Evolutionary conservation across 2,888 invertebrate genomes (phyloP).

Genomic region (Marronus borbonicus): DNA sequence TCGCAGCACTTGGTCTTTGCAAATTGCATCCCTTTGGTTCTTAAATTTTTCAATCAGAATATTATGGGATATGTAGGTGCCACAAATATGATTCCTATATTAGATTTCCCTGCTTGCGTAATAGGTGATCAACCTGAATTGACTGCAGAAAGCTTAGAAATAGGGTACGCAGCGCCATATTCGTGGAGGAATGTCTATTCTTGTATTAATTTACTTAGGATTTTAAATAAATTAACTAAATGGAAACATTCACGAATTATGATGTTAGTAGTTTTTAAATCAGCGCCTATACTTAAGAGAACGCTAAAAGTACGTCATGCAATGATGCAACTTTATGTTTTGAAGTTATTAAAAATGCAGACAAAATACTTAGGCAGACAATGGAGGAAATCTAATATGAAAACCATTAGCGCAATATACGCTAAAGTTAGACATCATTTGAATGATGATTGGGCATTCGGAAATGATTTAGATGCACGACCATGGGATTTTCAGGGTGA

Average conservation of each 20-base stretch:
- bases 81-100: slow-evolving; percentile 92
- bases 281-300: slow-evolving; percentile 97
- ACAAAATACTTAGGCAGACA: slow-evolving; percentile 98
- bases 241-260: slow-evolving; percentile 99
- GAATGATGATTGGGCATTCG: slow-evolving; percentile 99
- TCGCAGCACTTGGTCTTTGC: slow-evolving; percentile 99
- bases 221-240: slow-evolving; percentile 98
- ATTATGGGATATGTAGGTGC: slow-evolving; percentile 95
- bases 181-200: slow-evolving; percentile 99
- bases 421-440: slow-evolving; percentile 95
- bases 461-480: slow-evolving; percentile 96
- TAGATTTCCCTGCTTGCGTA: slow-evolving; percentile 97
- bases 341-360: slow-evolving; percentile 99
- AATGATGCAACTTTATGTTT: slow-evolving; percentile 97
- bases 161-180: slow-evolving; percentile 87
- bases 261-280: slow-evolving; percentile 99
- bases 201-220: slow-evolving; percentile 95
- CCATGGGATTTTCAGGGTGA: slow-evolving; percentile 99
- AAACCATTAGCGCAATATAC: slow-evolving; percentile 99
- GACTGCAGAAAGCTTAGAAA: slow-evolving; percentile 91
- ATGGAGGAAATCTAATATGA: slow-evolving; percentile 99
- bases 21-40: slow-evolving; percentile 97
- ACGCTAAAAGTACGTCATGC: slow-evolving; percentile 96
- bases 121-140: slow-evolving; percentile 96
- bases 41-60: slow-evolving; percentile 99